phyloP scores from a whole-genome alignment of 2,797 vertebrate genomes.

The Arnoldichthys spilopterus region DNA sequence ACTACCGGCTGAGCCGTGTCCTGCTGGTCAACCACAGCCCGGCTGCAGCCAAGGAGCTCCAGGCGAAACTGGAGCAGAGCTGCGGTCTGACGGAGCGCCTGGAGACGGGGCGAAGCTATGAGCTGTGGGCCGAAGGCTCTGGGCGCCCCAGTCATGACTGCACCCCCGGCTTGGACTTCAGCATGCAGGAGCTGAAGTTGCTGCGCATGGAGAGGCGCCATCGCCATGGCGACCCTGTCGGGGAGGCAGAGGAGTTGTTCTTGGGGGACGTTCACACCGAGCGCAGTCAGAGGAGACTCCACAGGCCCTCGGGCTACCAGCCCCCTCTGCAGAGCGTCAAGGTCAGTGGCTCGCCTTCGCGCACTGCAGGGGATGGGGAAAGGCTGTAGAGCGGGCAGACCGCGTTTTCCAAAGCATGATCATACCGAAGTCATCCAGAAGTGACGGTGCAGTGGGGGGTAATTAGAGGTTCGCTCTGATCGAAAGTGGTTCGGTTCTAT shows the following conservation, averaged over 20 bases:
- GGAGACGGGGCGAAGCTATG: constrained; percentile 75
- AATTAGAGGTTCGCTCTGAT: not conserved
- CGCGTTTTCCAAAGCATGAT: constrained; percentile 14
- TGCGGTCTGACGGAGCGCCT: constrained; percentile 69
- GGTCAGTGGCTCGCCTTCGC: constrained; percentile 69
- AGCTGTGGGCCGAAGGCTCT: constrained; percentile 79
- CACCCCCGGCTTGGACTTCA: constrained; percentile 82
- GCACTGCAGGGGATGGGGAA: not conserved
- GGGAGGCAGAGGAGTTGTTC: constrained; percentile 84
- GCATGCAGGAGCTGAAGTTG: constrained; percentile 87
- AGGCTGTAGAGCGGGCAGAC: not conserved
- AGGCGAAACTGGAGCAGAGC: constrained; percentile 73
- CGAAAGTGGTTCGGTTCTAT: not conserved
- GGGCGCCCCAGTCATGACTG: constrained; percentile 78
- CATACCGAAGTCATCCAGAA: not conserved
- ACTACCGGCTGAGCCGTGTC: constrained; percentile 81
- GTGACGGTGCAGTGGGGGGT: not conserved
- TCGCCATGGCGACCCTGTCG: constrained; percentile 81
- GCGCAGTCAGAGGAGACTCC: constrained; percentile 81
- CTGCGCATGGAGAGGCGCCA: constrained; percentile 86
- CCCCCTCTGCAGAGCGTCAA: constrained; percentile 84
- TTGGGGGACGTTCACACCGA: constrained; percentile 87
- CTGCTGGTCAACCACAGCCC: constrained; percentile 79
- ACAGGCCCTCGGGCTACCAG: constrained; percentile 86
- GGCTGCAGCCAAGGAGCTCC: constrained; percentile 68